Evolutionary conservation across 2,113 vertebrate species (phyloP), one percentile per base, ranked within the genome.

Genomic region (Channa argus): DNA sequence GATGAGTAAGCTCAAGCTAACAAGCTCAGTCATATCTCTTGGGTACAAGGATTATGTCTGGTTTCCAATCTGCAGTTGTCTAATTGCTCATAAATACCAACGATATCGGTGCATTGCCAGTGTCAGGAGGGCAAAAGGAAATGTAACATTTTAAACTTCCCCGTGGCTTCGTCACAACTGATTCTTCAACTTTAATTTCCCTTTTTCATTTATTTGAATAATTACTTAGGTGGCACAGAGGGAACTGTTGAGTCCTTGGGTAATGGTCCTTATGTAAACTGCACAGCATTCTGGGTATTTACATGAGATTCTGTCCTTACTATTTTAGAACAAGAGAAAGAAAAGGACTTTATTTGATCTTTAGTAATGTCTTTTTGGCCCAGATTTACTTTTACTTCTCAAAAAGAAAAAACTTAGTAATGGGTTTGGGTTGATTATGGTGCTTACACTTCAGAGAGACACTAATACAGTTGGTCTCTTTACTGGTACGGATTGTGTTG

Each of bases 11-110:
- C 55, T 70, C 39, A 24, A 74, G 69, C 65, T 82, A 85, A 84
- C 72, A 81, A 76, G 71, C 80, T 85, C 63, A 74, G 71, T 51
- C 36, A 3, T 2, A 1, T 66, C 80, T 59, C 69, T 63, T 13
- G 6, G 47, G 65, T 69, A 72, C 58, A 43, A 36, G 70, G 63
- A 76, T 84, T 88, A 80, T 67, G 76, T 55, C 61, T 37, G 55
- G 49, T 67, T 84, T 6, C 66, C 46, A 68, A 51, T 72, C 47
- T 72, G 63, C 60, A 52, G 43, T 58, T 69, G 56, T 67, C 10
- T 80, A 15, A 78, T 59, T 79, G 51, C 85, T 77, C 78, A 60
- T 50, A 58, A 55, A 66, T 54, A 45, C 13, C 24, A 37, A 58
- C 58, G 52, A 52, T 24, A 46, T 37, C 44, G 34, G n/a, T 59